These are phyloP conservation scores for Ailurus styani DNA, from an alignment of 2,113 vertebrate species.

Conservation along the genomic window DNA sequence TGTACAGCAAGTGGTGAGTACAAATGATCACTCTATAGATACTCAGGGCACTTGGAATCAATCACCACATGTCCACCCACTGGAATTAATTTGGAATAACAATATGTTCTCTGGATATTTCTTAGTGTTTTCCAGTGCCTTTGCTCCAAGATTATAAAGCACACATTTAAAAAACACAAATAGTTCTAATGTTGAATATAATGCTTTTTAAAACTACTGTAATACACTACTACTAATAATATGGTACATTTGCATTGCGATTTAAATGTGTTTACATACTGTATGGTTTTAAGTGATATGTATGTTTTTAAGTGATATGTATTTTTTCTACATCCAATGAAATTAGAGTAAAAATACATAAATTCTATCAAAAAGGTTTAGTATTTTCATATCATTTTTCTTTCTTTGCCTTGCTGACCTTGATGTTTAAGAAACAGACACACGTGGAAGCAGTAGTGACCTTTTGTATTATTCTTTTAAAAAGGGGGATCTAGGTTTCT, in stretches of 20 bases:
- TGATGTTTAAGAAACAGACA: neutral
- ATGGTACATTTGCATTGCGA: neutral
- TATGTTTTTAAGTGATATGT: too few relatives aligned
- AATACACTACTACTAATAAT: neutral
- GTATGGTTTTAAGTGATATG: neutral
- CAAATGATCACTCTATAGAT: neutral
- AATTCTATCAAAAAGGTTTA: neutral
- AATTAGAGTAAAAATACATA: neutral
- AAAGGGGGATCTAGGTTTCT: neutral
- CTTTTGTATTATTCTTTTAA: neutral
- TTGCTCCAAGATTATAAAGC: neutral
- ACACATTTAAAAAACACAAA: neutral
- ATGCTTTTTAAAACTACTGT: neutral
- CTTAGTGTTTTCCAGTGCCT: neutral
- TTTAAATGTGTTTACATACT: neutral
- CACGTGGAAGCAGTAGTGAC: neutral
- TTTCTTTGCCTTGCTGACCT: neutral
- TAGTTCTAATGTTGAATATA: neutral
- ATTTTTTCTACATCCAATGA: neutral
- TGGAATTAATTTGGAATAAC: neutral
- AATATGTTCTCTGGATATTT: neutral
- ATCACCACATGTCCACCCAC: too few relatives aligned
- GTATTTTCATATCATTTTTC: neutral
- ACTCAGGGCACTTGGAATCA: neutral
- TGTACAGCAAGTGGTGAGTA: neutral